Conservation (phyloP, 2,797 vertebrate species). For the Onychomys torridus region DNA sequence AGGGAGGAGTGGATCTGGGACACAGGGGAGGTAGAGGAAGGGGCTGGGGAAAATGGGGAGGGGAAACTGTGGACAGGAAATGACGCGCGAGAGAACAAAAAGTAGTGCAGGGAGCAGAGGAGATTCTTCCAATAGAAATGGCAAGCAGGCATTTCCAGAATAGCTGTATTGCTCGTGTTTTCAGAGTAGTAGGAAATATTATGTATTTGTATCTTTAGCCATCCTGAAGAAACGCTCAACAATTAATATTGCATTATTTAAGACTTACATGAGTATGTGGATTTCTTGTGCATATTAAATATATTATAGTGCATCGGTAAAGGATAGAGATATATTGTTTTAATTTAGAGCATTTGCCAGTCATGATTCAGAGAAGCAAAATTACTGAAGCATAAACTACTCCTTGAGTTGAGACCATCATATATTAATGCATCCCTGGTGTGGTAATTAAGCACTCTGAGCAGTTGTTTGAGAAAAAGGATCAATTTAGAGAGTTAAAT, state of each 20-base stretch:
- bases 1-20: not conserved
- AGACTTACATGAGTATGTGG: not conserved
- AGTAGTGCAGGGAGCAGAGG: not conserved
- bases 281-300: not conserved
- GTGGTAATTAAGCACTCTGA: conserved; percentile 73
- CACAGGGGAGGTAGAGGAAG: not conserved
- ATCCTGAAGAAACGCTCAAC: conserved; percentile 8
- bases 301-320: not conserved
- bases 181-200: not conserved
- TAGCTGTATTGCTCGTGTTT: not conserved
- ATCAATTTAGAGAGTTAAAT: conserved; percentile 77
- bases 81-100: not conserved
- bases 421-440: conserved; percentile 64
- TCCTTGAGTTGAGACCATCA: conserved; percentile 45
- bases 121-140: not conserved
- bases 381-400: conserved; percentile 59
- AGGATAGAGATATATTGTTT: conserved; percentile 52
- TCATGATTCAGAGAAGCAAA: conserved; percentile 10
- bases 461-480: conserved; percentile 69
- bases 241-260: not conserved
- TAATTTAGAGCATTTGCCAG: conserved; percentile 62
- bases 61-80: not conserved
- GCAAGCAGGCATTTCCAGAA: conserved; percentile 13
- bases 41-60: too few species aligned
- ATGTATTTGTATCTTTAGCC: not conserved